These are phyloP conservation scores for Aspidiotus destructor DNA, from an alignment of 2,888 invertebrate genomes.

Conservation along the genomic window DNA sequence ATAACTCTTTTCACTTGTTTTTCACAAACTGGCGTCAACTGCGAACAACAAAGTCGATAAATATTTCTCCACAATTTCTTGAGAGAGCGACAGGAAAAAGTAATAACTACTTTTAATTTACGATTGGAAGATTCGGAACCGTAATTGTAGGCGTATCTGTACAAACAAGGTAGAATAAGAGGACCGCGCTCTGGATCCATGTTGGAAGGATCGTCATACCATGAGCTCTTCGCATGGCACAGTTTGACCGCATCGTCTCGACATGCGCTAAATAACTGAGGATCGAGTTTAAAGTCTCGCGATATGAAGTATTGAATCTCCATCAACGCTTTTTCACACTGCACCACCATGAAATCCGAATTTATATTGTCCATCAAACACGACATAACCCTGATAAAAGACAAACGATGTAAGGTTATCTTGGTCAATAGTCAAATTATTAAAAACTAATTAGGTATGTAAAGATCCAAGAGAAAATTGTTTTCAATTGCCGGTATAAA, in stretches of 20 bases:
- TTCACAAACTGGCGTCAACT: constrained; percentile 48
- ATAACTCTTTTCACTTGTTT: constrained; percentile 83
- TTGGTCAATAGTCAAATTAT: not conserved
- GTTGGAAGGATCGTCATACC: constrained; percentile 49
- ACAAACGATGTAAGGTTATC: too few relatives aligned
- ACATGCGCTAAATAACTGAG: constrained; percentile 78
- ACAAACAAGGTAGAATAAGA: constrained; percentile 70
- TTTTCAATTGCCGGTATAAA: too few relatives aligned
- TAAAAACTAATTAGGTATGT: not conserved
- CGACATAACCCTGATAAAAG: constrained; percentile 59
- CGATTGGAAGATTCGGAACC: not conserved
- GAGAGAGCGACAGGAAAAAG: not conserved
- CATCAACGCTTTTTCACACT: constrained; percentile 82
- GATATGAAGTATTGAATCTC: constrained; percentile 97
- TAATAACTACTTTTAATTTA: not conserved
- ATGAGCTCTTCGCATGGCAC: constrained; percentile 68
- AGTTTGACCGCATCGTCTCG: constrained; percentile 71
- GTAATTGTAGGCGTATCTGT: constrained; percentile 21
- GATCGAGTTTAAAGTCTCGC: constrained; percentile 86
- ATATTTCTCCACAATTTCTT: not conserved
- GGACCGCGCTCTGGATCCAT: constrained; percentile 48
- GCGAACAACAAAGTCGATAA: constrained; percentile 27
- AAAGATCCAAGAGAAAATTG: constrained; percentile 12
- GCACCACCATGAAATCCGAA: constrained; percentile 69
- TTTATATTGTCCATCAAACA: constrained; percentile 90